These are phyloP conservation scores for Aspidiotus destructor DNA, from an alignment of 2,888 invertebrate species.

Conservation along the genomic window DNA sequence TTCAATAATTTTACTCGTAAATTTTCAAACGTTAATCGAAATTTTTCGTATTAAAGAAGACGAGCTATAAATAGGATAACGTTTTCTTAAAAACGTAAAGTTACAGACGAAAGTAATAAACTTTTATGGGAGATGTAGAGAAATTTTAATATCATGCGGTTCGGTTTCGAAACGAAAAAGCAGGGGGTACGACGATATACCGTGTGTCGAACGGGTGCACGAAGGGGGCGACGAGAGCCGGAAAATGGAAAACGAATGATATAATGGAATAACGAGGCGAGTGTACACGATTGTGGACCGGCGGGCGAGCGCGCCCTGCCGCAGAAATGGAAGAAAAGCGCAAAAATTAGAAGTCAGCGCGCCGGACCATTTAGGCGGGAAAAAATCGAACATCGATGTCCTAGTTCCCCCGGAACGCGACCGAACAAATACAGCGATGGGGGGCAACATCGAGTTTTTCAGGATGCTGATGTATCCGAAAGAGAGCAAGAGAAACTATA, in stretches of 20 bases:
- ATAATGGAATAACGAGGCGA: constrained; percentile 31
- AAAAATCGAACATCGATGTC: constrained; percentile 33
- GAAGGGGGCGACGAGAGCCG: constrained; percentile 16
- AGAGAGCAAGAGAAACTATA: constrained; percentile 6
- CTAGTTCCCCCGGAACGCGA: constrained; percentile 22
- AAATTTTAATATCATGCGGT: constrained; percentile 32
- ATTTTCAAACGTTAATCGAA: constrained; percentile 33
- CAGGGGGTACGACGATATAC: constrained; percentile 17
- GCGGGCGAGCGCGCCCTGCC: not conserved
- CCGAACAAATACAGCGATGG: not conserved
- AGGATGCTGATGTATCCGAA: constrained; percentile 30
- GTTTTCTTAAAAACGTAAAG: constrained; percentile 31
- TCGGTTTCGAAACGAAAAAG: constrained; percentile 30
- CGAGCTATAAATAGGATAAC: constrained; percentile 32
- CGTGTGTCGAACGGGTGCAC: constrained; percentile 9
- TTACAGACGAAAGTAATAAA: constrained; percentile 32
- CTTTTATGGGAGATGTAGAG: constrained; percentile 32
- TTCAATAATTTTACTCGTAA: constrained; percentile 32
- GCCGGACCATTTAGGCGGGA: constrained; percentile 33
- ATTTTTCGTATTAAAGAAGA: constrained; percentile 32
- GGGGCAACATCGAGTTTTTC: constrained; percentile 4
- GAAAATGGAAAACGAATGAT: constrained; percentile 32
- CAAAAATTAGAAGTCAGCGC: constrained; percentile 33
- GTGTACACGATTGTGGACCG: constrained; percentile 7
- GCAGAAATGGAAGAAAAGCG: constrained; percentile 25